Base-by-base conservation (phyloP, 2,797 vertebrate species). In the Synanceia verrucosa region DNA sequence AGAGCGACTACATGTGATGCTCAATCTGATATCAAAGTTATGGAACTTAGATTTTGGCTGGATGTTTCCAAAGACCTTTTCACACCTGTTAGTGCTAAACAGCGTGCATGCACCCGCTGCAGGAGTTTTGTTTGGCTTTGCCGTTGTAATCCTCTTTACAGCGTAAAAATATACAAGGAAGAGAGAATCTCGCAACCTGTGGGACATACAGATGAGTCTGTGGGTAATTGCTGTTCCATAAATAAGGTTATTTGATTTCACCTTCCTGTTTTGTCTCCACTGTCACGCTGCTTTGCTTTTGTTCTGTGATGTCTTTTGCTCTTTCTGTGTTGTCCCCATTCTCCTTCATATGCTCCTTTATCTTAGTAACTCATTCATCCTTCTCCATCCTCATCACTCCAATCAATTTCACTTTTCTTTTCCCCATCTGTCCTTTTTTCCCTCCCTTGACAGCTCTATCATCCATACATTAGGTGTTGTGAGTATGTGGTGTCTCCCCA, bases 101-200 rank as follows among this genome's bases (percentile, higher is more conserved):
- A 36, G 52, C 12, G 41, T 70, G 53, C 44, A 21, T 66, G 77
- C 66, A 41, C 8, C 0, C 14, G 3, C 71, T 57, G 77, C 33
- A 2, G 74, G 70, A 72, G 72, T 80, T 91, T 91, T 74, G 68
- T 74, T 85, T 76, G 87, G 82, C 86, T 88, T 79, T 70, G 72
- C 52, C 24, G 59, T 65, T 70, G 79, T 87, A 80, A 88, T 89
- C 88, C 69, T 2, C 66, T 89, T 86, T 82, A 13, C 21, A 5
- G 80, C 47, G 41, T 86, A 86, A 84, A 76, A 33, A 76, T 80
- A 67, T 76, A 81, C 71, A 55, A 77, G 56, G 14, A 41, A 4
- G 23, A 73, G 65, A 19, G n/a, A 56, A 29, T 48, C 56, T 24
- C 0, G 59, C 55, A 41, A 76, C 70, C 76, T 33, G 71, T 18